Percentiles rank a stretch among this genome's conserved stretches.
Evolutionary conservation across 2,888 invertebrate genomes (phyloP).

Genomic region (Oscheius sp.): DNA sequence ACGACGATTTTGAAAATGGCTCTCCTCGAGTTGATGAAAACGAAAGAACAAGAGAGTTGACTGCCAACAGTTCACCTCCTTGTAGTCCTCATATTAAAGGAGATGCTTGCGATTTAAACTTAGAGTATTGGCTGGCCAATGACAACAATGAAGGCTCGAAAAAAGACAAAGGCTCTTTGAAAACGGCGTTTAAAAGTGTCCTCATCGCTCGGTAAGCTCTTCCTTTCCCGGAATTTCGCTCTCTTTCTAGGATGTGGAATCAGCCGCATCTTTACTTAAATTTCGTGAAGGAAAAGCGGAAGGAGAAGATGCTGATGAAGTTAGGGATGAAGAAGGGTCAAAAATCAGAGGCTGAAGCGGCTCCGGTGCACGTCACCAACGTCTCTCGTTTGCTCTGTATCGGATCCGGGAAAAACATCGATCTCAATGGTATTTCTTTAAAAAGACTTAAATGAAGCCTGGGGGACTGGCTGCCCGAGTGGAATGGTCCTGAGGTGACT

Average conservation of each 20-base stretch:
- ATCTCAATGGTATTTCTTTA: conserved; percentile 56
- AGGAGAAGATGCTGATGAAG: conserved; percentile 73
- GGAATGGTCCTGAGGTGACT: no score
- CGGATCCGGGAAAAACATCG: conserved; percentile 68
- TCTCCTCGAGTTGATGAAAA: conserved; percentile 27
- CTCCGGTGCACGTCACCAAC: conserved; percentile 63
- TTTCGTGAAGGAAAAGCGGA: conserved; percentile 71
- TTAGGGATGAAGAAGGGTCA: conserved; percentile 70
- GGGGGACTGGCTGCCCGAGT: no score
- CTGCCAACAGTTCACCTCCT: conserved; percentile 32
- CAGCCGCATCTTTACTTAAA: conserved; percentile 59
- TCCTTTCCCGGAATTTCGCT: neutral
- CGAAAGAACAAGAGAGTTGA: neutral
- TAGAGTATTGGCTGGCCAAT: conserved; percentile 44
- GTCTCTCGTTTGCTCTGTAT: conserved; percentile 71
- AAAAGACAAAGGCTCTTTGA: conserved; percentile 67
- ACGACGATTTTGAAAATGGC: conserved; percentile 34
- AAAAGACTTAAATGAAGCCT: no score
- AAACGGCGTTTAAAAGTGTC: conserved; percentile 66
- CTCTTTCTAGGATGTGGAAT: conserved; percentile 41
- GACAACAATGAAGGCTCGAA: conserved; percentile 36
- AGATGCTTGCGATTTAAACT: conserved; percentile 40
- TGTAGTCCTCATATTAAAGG: conserved; percentile 35
- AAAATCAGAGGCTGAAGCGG: conserved; percentile 52
- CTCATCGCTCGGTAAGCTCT: conserved; percentile 46